phyloP scores from a whole-genome alignment of 1,140 invertebrate genomes.

The Penaeus vannamei region DNA sequence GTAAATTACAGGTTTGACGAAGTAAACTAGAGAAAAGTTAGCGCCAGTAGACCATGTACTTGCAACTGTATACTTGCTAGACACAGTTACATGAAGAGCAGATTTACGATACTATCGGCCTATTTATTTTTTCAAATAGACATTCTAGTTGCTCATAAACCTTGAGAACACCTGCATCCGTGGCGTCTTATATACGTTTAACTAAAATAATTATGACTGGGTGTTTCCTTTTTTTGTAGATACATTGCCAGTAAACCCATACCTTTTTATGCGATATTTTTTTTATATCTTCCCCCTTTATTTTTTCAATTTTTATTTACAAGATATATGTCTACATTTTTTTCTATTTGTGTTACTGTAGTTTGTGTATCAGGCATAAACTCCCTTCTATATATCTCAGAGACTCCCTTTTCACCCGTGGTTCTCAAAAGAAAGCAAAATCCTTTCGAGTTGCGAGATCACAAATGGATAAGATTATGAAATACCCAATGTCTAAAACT shows the following conservation, averaged over 20 bases:
- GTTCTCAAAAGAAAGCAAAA: no score
- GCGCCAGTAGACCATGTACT: constrained; percentile 37
- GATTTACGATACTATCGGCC: not conserved
- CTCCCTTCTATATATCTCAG: no score
- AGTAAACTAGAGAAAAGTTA: constrained; percentile 23
- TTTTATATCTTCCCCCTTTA: constrained; percentile 20
- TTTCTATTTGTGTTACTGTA: not conserved
- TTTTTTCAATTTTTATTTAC: not conserved
- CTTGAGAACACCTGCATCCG: constrained; percentile 1
- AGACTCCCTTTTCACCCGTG: no score
- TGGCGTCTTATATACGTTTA: not conserved
- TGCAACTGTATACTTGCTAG: constrained; percentile 38
- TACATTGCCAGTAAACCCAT: constrained; percentile 20
- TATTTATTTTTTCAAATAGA: constrained; percentile 39
- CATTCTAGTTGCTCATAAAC: constrained; percentile 43
- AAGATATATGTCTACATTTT: not conserved
- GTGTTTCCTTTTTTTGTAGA: constrained; percentile 5
- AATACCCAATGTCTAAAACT: no score
- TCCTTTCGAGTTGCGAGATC: no score
- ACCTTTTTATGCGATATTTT: constrained; percentile 21
- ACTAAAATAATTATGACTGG: not conserved
- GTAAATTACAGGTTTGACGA: constrained; percentile 21
- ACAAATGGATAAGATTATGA: no score
- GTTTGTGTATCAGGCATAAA: not conserved
- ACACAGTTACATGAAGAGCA: constrained; percentile 1